phyloP scores from a whole-genome alignment of 2,113 vertebrate genomes.

The Heterotilapia buettikoferi region DNA sequence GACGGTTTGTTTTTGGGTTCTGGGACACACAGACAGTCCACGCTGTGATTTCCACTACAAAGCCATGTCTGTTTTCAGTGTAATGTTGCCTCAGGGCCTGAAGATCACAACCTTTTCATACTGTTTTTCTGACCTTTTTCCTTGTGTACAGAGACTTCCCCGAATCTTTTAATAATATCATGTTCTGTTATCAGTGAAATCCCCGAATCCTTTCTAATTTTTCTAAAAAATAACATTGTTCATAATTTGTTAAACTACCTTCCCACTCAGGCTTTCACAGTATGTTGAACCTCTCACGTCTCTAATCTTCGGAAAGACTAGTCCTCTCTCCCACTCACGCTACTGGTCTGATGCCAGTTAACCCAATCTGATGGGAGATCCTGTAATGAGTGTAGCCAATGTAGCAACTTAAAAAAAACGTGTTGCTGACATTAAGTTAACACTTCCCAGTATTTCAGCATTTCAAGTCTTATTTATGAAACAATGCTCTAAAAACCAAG shows the following conservation, averaged over 20 bases:
- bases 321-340: background rate
- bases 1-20: background rate
- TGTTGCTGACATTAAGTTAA: background rate
- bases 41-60: background rate
- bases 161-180: background rate
- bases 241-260: background rate
- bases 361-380: background rate
- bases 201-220: background rate
- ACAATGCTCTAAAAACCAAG: fast-evolving
- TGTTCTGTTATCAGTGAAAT: background rate
- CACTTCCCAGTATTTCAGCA: fast-evolving
- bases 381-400: background rate
- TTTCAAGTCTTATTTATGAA: background rate
- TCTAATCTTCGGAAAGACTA: background rate
- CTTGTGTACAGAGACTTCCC: background rate
- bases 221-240: background rate
- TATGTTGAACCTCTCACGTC: background rate
- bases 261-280: background rate
- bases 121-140: background rate
- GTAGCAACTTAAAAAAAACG: background rate
- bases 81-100: background rate
- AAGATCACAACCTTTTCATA: background rate
- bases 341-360: background rate
- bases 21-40: background rate
- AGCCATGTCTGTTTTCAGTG: background rate